A percentile compares a stretch with the other conserved stretches of the same genome.
These are phyloP conservation scores for Ascidia mentula DNA, from an alignment of 23 tunicate genomes.

Conservation along the genomic window DNA sequence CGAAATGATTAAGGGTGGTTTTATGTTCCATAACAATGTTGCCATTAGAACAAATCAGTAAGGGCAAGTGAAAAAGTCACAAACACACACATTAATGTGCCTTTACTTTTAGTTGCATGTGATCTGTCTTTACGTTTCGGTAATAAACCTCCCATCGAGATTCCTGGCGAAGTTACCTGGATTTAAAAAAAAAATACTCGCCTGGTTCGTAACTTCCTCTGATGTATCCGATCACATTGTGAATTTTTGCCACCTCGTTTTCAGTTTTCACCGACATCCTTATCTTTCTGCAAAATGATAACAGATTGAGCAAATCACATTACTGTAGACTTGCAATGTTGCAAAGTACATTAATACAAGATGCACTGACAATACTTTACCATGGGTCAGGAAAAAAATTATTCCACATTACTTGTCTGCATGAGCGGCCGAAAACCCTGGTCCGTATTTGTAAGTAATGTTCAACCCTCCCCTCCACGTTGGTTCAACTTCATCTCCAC, in stretches of 20 bases:
- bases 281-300: constrained; percentile 31
- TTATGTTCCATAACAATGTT: too few species aligned
- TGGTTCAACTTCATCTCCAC: constrained; percentile 33
- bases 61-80: too few species aligned
- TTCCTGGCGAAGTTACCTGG: not conserved
- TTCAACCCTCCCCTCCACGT: constrained; percentile 67
- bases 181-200: constrained; percentile 11
- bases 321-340: not conserved
- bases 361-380: too few species aligned
- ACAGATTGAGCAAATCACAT: not conserved
- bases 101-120: too few species aligned
- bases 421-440: constrained; percentile 36
- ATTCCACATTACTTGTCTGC: not conserved
- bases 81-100: too few species aligned
- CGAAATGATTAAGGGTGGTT: too few species aligned
- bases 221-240: constrained; percentile 63
- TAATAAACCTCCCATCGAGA: not conserved
- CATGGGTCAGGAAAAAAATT: not conserved
- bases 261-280: constrained; percentile 68
- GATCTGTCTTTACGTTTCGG: not conserved
- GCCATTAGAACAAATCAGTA: too few species aligned
- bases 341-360: not conserved
- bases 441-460: constrained; percentile 74
- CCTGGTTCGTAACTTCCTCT: constrained; percentile 69
- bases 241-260: constrained; percentile 28